Base-by-base conservation (phyloP, 2,888 invertebrate genomes). In the Spisula subtruncata region DNA sequence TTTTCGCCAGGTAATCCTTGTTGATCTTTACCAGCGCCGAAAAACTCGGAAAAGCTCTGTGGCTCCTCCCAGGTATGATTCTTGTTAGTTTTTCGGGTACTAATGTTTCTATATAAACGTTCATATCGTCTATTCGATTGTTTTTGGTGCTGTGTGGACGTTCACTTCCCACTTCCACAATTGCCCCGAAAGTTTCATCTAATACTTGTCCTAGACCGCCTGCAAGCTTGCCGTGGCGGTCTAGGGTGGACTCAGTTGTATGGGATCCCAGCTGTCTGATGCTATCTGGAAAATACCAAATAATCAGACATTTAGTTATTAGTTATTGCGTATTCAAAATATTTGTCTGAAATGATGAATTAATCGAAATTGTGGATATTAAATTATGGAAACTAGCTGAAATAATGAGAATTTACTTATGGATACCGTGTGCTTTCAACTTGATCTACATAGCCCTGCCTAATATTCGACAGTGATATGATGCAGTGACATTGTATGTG, bases 141-240 rank as follows among this genome's bases (percentile, higher is more conserved):
- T 41, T 8, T 8, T 41, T 41, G 2, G 4, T 41, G 2, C 8
- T 41, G 8, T 8, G 2, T 41, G 41, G 8, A 2, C 2, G 2
- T 8, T 41, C 8, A 41, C 4, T 41, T 2, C 8, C 41, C 8
- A 5, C 4, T 41, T 41, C 8, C 41, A 41, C 41, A 1, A 54
- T 51, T 12, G 25, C 54, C 20, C 54, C 29, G 16, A 25, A 82
- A 14, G 54, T 54, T 12, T 54, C 32, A 32, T 82, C 82, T 48
- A 82, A 25, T 4, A 82, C 82, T 25, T 82, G 29, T 16, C 82
- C 82, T 20, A 82, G 16, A 16, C 82, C 32, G 32, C 82, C 82
- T 6, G 82, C 56, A 10, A 82, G 56, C 25, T 82, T 82, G 29
- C 82, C 82, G 32, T 82, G 82, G 6, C 82, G 6, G 18, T 82